These are phyloP conservation scores for Anolis carolinensis DNA, from an alignment of 2,113 vertebrate species.

Conservation along the genomic window DNA sequence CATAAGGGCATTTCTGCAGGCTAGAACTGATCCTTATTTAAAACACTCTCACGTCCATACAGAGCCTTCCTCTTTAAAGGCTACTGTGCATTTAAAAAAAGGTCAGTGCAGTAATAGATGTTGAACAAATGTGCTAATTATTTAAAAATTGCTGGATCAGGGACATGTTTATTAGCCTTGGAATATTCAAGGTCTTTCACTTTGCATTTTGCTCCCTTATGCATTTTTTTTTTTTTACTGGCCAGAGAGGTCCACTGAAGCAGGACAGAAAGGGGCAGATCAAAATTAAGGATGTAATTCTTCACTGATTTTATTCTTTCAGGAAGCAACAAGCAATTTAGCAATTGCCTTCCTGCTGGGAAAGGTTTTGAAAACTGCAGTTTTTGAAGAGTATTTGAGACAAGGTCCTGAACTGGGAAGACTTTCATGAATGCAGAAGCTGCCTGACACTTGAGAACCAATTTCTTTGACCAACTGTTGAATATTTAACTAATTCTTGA, in stretches of 20 bases:
- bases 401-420: no score
- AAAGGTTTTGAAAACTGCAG: no score
- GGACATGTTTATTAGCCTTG: not conserved
- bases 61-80: slow-evolving; percentile 28
- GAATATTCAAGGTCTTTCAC: not conserved
- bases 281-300: not conserved
- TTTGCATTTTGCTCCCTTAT: not conserved
- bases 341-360: no score
- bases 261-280: not conserved
- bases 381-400: no score
- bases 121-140: slow-evolving; percentile 31
- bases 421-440: no score
- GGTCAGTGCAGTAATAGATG: not conserved
- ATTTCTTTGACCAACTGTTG: no score
- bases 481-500: no score
- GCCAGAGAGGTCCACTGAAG: not conserved
- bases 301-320: no score
- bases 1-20: slow-evolving; percentile 14
- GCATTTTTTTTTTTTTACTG: not conserved
- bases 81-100: slow-evolving; percentile 42
- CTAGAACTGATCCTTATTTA: slow-evolving; percentile 26
- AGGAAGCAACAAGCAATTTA: no score
- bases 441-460: no score
- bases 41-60: slow-evolving; percentile 35
- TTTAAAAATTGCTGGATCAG: slow-evolving; percentile 22